Base-by-base conservation (phyloP, 2,113 vertebrate genomes). In the Mus pahari region DNA sequence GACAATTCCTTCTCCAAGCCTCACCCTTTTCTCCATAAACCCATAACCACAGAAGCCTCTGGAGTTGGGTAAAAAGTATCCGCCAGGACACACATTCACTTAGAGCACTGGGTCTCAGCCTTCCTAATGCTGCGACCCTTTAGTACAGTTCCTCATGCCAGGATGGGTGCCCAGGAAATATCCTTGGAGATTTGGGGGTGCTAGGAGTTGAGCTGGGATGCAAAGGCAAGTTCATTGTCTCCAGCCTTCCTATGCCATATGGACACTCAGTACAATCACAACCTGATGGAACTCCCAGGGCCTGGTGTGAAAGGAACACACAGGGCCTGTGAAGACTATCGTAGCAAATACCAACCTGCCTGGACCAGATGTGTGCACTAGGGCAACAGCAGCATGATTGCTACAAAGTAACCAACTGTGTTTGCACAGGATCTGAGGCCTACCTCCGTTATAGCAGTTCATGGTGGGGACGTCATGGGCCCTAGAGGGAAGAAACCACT, bases 21-120 rank as follows among this genome's bases (percentile, higher is more conserved):
- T 48, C 0, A 4, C 16, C 60, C 4, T 8, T 22, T 79, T 17
- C 33, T 17, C 24, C 0, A 7, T 31, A 0, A 36, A 39, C 2
- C 48, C 0, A 0, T 3, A 5, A 12, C 0, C 1, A 39, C 48
- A 53, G 81, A 58, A 2, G 22, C 20, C 89, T 20, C 45, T 2
- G 12, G 9, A 16, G 50, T 0, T 5, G 10, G 62, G 1, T 0
- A 9, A 39, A 42, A 1, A 11, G 4, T 2, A 28, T 6, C 24
- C 28, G 22, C 53, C n/a, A 11, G 33, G 14, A 2, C 10, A 24
- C 64, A 17, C 0, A 7, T 19, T 33, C 39, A 0, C 22, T 26
- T 4, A 36, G 4, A 31, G 70, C 36, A 9, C 16, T 71, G 70
- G 16, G n/a, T 71, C 66, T 71, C 68, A 71, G 17, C 3, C 70